These are phyloP conservation scores for Trichopria drosophilae DNA, from an alignment of 2,888 invertebrate genomes.

Conservation along the genomic window DNA sequence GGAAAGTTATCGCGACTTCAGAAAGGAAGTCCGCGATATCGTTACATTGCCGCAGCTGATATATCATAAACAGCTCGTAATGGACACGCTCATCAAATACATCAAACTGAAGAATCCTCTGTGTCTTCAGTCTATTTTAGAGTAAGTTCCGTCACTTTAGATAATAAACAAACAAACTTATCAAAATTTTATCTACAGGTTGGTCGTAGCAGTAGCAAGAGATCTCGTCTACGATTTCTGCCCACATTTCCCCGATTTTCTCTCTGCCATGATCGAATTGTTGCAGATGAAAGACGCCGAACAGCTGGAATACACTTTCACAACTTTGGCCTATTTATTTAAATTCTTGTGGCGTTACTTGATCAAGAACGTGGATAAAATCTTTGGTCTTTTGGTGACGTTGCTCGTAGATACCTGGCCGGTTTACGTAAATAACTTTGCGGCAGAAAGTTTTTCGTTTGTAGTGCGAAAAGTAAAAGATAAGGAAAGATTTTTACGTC, in stretches of 20 bases:
- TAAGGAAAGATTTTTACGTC: conserved; percentile 71
- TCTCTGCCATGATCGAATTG: conserved; percentile 72
- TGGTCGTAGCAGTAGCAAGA: conserved; percentile 81
- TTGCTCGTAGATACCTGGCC: conserved; percentile 77
- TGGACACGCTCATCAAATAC: conserved; percentile 73
- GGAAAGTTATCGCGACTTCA: conserved; percentile 77
- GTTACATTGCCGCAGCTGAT: conserved; percentile 84
- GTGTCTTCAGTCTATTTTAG: conserved; percentile 79
- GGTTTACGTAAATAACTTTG: conserved; percentile 87
- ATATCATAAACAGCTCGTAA: conserved; percentile 76
- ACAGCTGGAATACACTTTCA: conserved; percentile 82
- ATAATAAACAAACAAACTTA: conserved; percentile 4
- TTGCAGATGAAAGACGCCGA: conserved; percentile 79
- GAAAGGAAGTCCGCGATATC: conserved; percentile 73
- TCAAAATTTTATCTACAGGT: conserved; percentile 61
- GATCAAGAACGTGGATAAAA: conserved; percentile 74
- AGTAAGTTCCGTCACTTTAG: conserved; percentile 67
- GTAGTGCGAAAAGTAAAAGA: conserved; percentile 87
- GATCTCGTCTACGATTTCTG: conserved; percentile 90
- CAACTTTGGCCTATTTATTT: conserved; percentile 85
- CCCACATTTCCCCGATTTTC: conserved; percentile 76
- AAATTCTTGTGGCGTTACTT: conserved; percentile 85
- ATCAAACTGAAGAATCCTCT: conserved; percentile 72
- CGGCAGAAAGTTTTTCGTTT: conserved; percentile 95
- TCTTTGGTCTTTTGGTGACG: conserved; percentile 74